A percentile compares a stretch with the other conserved stretches of the same genome.
Conservation (phyloP, 2,797 vertebrate genomes). For the Galagoides demidoff region DNA sequence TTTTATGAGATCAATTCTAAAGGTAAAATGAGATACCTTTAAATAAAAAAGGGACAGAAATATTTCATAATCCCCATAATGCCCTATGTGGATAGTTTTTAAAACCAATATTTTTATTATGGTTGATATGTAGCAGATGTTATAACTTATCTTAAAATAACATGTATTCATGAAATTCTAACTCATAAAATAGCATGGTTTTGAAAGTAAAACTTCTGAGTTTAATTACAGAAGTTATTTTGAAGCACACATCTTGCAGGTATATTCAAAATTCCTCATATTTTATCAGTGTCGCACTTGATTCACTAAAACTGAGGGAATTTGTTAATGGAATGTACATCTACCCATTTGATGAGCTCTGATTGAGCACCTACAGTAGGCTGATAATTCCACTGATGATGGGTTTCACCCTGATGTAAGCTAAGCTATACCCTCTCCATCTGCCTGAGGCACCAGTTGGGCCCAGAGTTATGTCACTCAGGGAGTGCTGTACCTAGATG, state of each 20-base stretch:
- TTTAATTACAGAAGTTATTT: slow-evolving; percentile 86
- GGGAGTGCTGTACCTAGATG: rapidly evolving
- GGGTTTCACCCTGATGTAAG: neutral
- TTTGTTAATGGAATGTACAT: neutral
- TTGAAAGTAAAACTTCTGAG: slow-evolving; percentile 86
- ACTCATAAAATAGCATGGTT: slow-evolving; percentile 88
- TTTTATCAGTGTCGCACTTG: neutral
- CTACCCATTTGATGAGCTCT: neutral
- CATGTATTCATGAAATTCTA: slow-evolving; percentile 78
- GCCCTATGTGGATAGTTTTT: slow-evolving; percentile 75
- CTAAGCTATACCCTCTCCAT: neutral
- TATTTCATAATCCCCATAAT: slow-evolving; percentile 72
- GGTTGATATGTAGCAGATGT: slow-evolving; percentile 78
- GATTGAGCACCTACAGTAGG: neutral
- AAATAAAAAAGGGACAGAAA: neutral
- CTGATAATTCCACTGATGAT: neutral
- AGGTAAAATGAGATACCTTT: neutral
- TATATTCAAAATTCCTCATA: neutral
- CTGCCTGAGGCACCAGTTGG: rapidly evolving
- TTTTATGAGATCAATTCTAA: neutral
- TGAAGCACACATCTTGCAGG: neutral
- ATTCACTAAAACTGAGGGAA: neutral
- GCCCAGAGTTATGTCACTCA: neutral
- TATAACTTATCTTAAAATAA: slow-evolving; percentile 79
- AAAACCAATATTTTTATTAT: slow-evolving; percentile 80